Base-by-base conservation (phyloP, 1,140 invertebrate species). In the Armadillidium nasatum region DNA sequence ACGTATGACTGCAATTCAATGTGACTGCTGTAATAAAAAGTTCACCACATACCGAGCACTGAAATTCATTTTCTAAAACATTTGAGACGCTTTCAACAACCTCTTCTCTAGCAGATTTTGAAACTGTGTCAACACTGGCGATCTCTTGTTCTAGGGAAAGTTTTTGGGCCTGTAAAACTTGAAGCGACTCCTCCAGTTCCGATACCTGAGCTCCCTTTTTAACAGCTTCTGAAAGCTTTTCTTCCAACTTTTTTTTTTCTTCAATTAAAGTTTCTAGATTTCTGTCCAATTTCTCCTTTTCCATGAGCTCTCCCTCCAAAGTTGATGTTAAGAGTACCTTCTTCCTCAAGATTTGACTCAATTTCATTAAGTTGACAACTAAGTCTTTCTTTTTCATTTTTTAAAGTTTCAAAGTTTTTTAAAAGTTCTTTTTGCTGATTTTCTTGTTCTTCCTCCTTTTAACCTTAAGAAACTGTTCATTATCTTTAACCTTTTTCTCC, bases 41-140 rank as follows among this genome's bases (percentile, higher is more conserved):
- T 85, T 94, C 92, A 71, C 88, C 89, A 82, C 92, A 94, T 77
- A 94, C 90, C 73, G 88, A 88, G 82, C 92, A 94, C 74, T 90
- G 89, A 19, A 94, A 84, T 82, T 94, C 91, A 73, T 87, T 89
- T 79, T 93, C 91, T 86, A 93, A 88, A n/a, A 91, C 86, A 74
- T 88, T 84, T 23, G 85, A 87, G 45, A 92, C 87, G 81, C 88
- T 87, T 2, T 85, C 84, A 7, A 90, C 81, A 4, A 88, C 83
- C 15, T 82, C 84, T 46, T 88, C 84, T 73, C 87, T 85, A 6
- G 85, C 85, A 23, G 75, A 44, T 21, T 72, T 66, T 15, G 78
- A 66, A n/a, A 67, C 44, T 3, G 45, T 71, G 19, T 74, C 67
- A 22, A 50, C 77, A 45, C 67, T 71, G 44, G 68, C 73, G 21